Base-by-base conservation (phyloP, 2,113 vertebrate genomes). In the Centropus bengalensis region DNA sequence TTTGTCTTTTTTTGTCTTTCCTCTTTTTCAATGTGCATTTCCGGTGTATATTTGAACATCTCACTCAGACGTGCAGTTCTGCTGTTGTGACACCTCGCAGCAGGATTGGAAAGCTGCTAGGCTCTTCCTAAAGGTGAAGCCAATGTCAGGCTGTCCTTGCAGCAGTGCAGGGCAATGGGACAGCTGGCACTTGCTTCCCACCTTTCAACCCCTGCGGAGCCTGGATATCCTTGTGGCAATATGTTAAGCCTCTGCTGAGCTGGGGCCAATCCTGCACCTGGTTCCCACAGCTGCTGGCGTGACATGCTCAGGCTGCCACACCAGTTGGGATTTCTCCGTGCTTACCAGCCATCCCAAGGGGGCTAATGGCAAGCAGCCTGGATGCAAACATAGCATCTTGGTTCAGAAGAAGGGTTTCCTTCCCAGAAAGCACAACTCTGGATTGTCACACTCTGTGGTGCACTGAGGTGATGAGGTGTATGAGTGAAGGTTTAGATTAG, bases 381-480 rank as follows among this genome's bases (percentile, higher is more conserved):
- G 47, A 8, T 18, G 20, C 1, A 6, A 54, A 30, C 30, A 4
- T 0, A 0, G 4, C 4, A 2, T 22, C 51, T 70, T 15, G 13
- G 16, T 5, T 0, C 0, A 7, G 14, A 54, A 32, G 45, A 67
- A 88, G 38, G 13, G 1, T 16, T 58, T 55, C 22, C 54, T 71
- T 82, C 45, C 30, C 32, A 12, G 55, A 59, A 69, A 86, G 26
- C 6, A 3, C 23, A 1, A 23, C 19, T 30, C 10, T 6, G 2
- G 32, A 15, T 20, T 55, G 38, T 8, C 45, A 3, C 2, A 1
- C 9, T 8, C 11, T 0, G 2, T 1, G 0, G 3, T 1, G 24
- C n/a, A 20, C 36, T 1, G 1, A 78, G 44, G 19, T 8, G n/a
- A 30, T 18, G 45, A 45, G 45, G 17, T 45, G 45, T 9, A 36